Percentiles rank a stretch among this genome's conserved stretches.
Evolutionary conservation across 2,113 vertebrate species (phyloP).

Genomic region (Grammomys surdaster): DNA sequence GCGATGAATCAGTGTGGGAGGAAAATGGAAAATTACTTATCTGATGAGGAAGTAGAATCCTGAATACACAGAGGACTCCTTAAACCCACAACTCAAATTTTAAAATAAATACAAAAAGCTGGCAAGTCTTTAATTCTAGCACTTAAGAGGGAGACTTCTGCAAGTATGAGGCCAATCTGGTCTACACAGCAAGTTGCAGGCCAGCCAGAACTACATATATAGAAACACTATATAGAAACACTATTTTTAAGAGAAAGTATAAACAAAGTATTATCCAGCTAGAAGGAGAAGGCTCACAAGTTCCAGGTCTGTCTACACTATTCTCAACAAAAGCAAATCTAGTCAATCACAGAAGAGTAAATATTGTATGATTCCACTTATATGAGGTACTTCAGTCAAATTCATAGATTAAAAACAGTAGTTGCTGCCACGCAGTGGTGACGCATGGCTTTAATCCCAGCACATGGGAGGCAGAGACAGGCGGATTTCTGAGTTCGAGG

Average conservation of each 20-base stretch:
- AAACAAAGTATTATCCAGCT: slow-evolving; percentile 28
- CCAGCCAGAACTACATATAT: neutral
- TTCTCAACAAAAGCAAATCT: neutral
- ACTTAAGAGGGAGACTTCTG: neutral
- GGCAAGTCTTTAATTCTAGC: neutral
- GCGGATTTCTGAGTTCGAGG: too few species aligned
- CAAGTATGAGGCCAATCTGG: neutral
- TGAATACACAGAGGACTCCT: neutral
- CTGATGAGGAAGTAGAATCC: neutral
- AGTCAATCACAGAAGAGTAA: slow-evolving; percentile 3
- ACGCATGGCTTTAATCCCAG: too few species aligned
- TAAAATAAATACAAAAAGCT: neutral
- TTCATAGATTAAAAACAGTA: neutral
- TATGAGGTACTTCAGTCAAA: slow-evolving; percentile 2
- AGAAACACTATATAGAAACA: too few species aligned
- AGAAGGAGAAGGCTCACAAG: slow-evolving; percentile 16
- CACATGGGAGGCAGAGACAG: too few species aligned
- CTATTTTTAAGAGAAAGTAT: neutral
- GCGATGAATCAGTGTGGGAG: neutral
- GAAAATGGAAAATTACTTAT: neutral
- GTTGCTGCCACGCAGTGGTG: too few species aligned
- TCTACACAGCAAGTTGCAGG: neutral
- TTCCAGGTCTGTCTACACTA: neutral
- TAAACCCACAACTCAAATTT: slow-evolving; percentile 3
- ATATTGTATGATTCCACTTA: slow-evolving; percentile 16